These are phyloP conservation scores for Bradysia coprophila DNA, from an alignment of 1,140 invertebrate species.

Conservation along the genomic window DNA sequence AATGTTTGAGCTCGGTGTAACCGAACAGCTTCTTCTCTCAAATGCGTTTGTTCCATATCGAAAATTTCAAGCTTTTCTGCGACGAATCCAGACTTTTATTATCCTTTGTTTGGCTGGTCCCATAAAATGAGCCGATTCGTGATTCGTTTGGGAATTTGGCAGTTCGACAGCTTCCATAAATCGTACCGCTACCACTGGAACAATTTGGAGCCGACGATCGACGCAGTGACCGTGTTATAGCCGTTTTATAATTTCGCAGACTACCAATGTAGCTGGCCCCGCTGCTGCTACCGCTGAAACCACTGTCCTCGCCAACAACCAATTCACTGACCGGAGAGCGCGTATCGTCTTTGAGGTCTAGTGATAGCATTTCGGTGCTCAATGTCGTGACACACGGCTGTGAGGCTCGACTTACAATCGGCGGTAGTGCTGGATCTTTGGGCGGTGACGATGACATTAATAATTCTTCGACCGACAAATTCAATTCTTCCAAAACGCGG, in stretches of 20 bases:
- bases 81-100: background rate
- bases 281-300: constrained; percentile 50
- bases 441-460: constrained; percentile 45
- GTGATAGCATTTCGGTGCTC: constrained; percentile 27
- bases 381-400: constrained; percentile 38
- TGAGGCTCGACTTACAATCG: constrained; percentile 14
- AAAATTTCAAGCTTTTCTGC: constrained; percentile 1
- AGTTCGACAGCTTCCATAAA: constrained; percentile 1
- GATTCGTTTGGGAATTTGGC: background rate
- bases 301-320: constrained; percentile 53
- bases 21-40: background rate
- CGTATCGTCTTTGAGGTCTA: constrained; percentile 51
- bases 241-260: constrained; percentile 27
- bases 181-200: background rate
- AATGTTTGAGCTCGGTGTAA: background rate
- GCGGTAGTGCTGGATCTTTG: constrained; percentile 11
- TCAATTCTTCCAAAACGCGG: constrained; percentile 64
- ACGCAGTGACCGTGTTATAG: background rate
- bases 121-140: background rate
- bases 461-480: constrained; percentile 72
- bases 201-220: constrained; percentile 1
- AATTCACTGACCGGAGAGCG: constrained; percentile 39
- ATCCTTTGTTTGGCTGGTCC: background rate
- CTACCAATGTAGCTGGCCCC: constrained; percentile 54
- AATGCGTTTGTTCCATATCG: constrained; percentile 1